Evolutionary conservation across 2,797 vertebrate species (phyloP), one percentile per base, ranked within the genome.

Genomic region (Chromis chromis): DNA sequence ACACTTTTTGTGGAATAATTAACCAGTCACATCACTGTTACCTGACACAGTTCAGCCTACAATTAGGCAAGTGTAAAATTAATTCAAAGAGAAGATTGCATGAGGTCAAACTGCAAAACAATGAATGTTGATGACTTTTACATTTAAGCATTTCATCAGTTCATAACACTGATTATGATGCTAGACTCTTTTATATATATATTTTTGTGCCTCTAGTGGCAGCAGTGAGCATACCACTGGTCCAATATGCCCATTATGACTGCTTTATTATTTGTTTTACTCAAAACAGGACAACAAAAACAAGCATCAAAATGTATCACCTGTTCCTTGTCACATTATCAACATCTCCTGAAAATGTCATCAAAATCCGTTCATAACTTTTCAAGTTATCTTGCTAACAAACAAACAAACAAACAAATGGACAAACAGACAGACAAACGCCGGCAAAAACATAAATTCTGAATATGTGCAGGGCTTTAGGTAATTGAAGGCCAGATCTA

Each of bases 1-100:
- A 42, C 57, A 74, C 33, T 54, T 74, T 76, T 48, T 68, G 70
- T 66, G 62, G 77, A 82, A 74, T 82, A 79, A 82, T 75, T 64
- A 77, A 71, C 67, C 0, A 60, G 53, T 65, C 59, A 53, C 65
- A 62, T 81, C 49, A 70, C 68, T 40, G 54, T 63, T 59, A 71
- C 61, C 71, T 74, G 64, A 58, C 61, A 69, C 24, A 57, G 39
- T 72, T 58, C n/a, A 68, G 46, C 49, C 21, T 19, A 4, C 52
- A 57, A 17, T 6, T 42, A 22, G 54, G 4, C 4, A 28, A 48
- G 21, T 36, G 4, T 46, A 48, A 17, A 10, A 25, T 25, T 14
- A 52, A 58, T 28, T 71, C 5, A 48, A 54, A 63, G 24, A 6
- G 31, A 44, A 48, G 55, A 28, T 1, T 42, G 21, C 40, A 22